phyloP scores from a whole-genome alignment of 2,113 vertebrate species.

The Trematomus loennbergii region DNA sequence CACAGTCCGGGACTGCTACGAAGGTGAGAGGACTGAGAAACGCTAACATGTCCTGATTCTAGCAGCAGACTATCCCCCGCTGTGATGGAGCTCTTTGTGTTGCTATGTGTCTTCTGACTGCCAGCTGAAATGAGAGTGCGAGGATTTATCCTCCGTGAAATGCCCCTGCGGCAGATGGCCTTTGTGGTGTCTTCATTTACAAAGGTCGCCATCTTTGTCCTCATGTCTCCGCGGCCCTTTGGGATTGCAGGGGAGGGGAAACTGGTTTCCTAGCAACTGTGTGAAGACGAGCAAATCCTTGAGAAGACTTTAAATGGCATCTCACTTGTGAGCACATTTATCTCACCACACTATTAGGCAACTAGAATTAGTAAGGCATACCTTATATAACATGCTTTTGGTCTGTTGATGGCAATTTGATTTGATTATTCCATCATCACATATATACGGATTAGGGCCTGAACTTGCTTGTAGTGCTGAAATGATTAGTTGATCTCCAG shows the following conservation, averaged over 20 bases:
- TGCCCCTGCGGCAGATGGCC: conserved; percentile 69
- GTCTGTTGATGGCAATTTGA: neutral
- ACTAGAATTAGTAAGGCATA: neutral
- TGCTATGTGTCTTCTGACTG: conserved; percentile 9
- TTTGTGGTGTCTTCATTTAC: conserved; percentile 66
- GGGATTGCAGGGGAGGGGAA: conserved; percentile 73
- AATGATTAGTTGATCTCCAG: neutral
- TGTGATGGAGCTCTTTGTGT: neutral
- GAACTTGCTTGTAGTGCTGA: neutral
- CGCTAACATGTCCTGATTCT: neutral
- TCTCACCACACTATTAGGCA: neutral
- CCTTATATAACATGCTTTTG: neutral
- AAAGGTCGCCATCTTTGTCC: conserved; percentile 83
- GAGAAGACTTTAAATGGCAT: conserved; percentile 64
- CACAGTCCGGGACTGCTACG: conserved; percentile 96
- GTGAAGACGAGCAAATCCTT: conserved; percentile 58
- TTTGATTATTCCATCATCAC: neutral
- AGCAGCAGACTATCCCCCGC: neutral
- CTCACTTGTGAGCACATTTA: neutral
- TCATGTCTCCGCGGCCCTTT: conserved; percentile 64
- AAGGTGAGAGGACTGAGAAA: conserved; percentile 85
- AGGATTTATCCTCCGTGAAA: conserved; percentile 47
- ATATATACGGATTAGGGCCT: neutral
- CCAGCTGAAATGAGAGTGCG: conserved; percentile 33
- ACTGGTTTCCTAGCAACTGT: conserved; percentile 86